phyloP scores from a whole-genome alignment of 2,888 invertebrate genomes.

The Crepidodera aurea region DNA sequence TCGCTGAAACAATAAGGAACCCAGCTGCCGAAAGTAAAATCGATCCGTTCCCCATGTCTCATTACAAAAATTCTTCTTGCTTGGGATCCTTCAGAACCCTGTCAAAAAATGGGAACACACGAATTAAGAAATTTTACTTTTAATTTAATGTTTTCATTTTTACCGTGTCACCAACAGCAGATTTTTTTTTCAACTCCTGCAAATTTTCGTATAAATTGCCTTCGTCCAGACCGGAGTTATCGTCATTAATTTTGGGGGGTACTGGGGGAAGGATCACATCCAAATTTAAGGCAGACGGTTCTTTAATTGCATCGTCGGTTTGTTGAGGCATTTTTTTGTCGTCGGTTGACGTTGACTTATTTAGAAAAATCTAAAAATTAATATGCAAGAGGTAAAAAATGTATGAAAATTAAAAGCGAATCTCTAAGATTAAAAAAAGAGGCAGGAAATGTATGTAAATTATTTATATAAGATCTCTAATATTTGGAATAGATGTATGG shows the following conservation, averaged over 20 bases:
- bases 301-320: constrained; percentile 4
- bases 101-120: constrained; percentile 31
- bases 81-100: constrained; percentile 24
- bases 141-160: constrained; percentile 1
- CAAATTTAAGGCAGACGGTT: constrained; percentile 12
- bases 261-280: constrained; percentile 7
- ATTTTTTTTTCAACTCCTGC: constrained; percentile 38
- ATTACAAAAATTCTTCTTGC: constrained; percentile 71
- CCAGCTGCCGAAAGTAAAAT: constrained; percentile 94
- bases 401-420: no score
- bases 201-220: constrained; percentile 52
- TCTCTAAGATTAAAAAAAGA: no score
- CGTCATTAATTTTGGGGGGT: constrained; percentile 17
- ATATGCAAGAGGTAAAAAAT: no score
- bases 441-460: no score
- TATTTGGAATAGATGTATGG: no score
- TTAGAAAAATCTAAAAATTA: constrained; percentile 62
- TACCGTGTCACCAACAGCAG: constrained; percentile 10
- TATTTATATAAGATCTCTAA: no score
- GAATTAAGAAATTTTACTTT: no score
- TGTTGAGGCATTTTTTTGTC: constrained; percentile 30
- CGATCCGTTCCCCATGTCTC: constrained; percentile 94
- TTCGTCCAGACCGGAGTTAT: constrained; percentile 14
- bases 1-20: constrained; percentile 87
- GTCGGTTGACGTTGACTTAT: constrained; percentile 41